Conservation (phyloP, 2,797 vertebrate species). For the Anguilla obscura region DNA sequence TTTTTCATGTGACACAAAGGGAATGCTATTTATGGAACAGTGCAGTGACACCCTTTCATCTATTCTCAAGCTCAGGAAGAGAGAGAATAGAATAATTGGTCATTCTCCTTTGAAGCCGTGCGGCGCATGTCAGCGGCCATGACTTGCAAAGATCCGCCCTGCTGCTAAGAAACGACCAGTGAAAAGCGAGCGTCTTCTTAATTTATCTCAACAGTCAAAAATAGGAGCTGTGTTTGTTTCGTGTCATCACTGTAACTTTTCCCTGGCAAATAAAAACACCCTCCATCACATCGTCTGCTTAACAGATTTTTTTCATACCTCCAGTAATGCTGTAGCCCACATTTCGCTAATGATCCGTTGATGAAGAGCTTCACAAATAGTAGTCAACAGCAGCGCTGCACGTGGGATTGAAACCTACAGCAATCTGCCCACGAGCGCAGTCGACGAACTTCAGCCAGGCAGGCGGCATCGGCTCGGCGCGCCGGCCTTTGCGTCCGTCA, state of each 20-base stretch:
- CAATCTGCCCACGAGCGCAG: background rate
- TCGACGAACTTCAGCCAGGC: background rate
- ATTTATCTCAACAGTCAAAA: background rate
- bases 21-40: background rate
- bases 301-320: background rate
- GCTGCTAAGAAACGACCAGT: background rate
- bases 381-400: background rate
- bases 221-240: background rate
- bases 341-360: background rate
- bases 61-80: background rate
- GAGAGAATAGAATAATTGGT: conserved; percentile 1
- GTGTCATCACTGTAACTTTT: background rate
- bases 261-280: background rate
- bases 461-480: background rate
- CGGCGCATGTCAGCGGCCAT: background rate
- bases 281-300: background rate
- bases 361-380: background rate
- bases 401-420: background rate
- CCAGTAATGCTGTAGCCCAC: background rate
- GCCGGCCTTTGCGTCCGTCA: background rate
- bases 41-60: background rate
- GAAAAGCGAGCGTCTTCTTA: background rate
- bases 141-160: background rate
- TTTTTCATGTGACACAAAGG: background rate
- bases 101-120: background rate